Base-by-base conservation (phyloP, 2,113 vertebrate genomes). In the Sciurus niger region DNA sequence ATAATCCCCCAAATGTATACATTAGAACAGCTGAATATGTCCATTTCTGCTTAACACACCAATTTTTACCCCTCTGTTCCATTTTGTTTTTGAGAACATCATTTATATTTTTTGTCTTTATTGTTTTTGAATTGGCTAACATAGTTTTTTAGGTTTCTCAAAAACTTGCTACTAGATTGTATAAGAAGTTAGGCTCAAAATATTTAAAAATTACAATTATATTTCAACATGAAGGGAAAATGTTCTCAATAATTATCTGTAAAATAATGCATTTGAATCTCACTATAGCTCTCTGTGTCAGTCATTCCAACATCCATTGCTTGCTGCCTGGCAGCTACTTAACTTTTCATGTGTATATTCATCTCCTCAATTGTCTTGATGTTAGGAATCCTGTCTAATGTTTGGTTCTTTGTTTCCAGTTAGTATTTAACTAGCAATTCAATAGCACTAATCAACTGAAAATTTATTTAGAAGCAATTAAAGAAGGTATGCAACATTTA, bases 361-460 rank as follows among this genome's bases (percentile, higher is more conserved):
- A n/a, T 96, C 25, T 90, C 51, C 14, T 51, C 25, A 63, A 76
- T 40, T 40, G 40, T 67, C 30, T 72, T 72, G 70, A 87, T 78
- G 1, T 70, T 48, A 92, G 30, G 6, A 30, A 83, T 74, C 53
- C 46, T 40, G 6, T 6, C 24, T 78, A 67, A 83, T 32, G 3
- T 89, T 95, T 86, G 89, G n/a, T 92, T 84, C 8, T 34, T 70
- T 95, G n/a, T 79, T 95, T 74, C 20, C 16, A 60, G 16, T 60
- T 4, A 84, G 32, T 17, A 65, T 6, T 79, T 95, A 97, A 78
- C 89, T 72, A 77, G 12, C 32, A 87, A 90, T 34, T 90, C 86
- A 53, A 65, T 87, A 88, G 37, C 14, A 88, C 43, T 78, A 51
- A 78, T 73, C 60, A 20, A 76, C 34, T 25, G 48, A 74, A 72